phyloP scores from a whole-genome alignment of 37 sponge, comb jelly and placozoan species.

The Agelas oroides region DNA sequence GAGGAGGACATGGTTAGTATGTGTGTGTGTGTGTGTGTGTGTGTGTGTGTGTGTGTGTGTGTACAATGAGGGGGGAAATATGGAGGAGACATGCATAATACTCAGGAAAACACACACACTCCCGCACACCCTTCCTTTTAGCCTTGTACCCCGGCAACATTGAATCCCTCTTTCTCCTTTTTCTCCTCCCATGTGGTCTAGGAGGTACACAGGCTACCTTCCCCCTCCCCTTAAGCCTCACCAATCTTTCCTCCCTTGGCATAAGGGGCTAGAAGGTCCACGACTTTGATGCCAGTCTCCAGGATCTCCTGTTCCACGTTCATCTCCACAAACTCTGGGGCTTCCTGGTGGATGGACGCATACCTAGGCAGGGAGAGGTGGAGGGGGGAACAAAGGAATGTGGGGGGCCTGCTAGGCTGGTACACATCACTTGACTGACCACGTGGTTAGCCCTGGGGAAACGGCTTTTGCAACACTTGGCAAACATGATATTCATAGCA shows the following conservation, averaged over 20 bases:
- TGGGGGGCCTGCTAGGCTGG: constrained; percentile 8
- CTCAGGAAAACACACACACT: neutral
- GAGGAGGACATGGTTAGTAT: neutral
- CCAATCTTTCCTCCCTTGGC: constrained; percentile 99
- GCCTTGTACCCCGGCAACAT: neutral
- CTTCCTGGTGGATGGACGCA: constrained; percentile 90
- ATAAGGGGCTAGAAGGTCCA: constrained; percentile 98
- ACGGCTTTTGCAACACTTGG: no score
- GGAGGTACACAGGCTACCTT: no score
- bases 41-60: neutral
- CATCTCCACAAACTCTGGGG: constrained; percentile 99
- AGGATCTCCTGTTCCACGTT: constrained; percentile 97
- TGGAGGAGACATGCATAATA: neutral
- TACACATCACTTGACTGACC: neutral
- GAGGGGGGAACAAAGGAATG: neutral
- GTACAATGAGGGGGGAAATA: neutral
- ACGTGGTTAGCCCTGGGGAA: neutral
- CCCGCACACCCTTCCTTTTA: no score
- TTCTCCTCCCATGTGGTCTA: no score
- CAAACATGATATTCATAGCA: no score
- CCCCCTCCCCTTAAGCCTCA: no score
- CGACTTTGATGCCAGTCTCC: constrained; percentile 99
- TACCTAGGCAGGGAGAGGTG: constrained; percentile 12
- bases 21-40: neutral
- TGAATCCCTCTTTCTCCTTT: no score